These are phyloP conservation scores for Yponomeuta malinellus DNA, from an alignment of 2,888 invertebrate species.

Conservation along the genomic window DNA sequence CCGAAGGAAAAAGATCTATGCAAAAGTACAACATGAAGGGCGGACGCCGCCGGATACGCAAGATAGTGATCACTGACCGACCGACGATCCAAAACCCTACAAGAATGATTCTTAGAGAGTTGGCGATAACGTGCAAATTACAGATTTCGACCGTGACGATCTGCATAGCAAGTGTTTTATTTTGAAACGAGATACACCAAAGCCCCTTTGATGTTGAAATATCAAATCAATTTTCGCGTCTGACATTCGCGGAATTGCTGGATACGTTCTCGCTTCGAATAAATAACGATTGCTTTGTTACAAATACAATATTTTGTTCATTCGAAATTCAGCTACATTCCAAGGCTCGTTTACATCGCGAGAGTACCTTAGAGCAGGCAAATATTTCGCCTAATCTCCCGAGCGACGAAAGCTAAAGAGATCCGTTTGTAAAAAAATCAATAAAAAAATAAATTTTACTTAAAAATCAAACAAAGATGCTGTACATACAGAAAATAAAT, in stretches of 20 bases:
- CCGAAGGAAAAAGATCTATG: neutral
- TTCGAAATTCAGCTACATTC: neutral
- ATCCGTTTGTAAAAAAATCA: too few relatives aligned
- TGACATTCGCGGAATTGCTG: slow-evolving; percentile 37
- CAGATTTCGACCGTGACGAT: neutral
- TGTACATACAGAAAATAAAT: too few relatives aligned
- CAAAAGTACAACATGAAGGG: neutral
- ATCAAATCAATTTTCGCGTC: slow-evolving; percentile 34
- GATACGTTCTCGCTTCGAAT: neutral
- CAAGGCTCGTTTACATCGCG: neutral
- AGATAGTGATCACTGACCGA: neutral
- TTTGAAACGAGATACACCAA: slow-evolving; percentile 47
- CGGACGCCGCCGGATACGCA: neutral
- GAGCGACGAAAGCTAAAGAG: too few relatives aligned
- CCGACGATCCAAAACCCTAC: neutral
- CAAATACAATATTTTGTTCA: neutral
- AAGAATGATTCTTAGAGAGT: neutral
- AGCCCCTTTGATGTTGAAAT: slow-evolving; percentile 46
- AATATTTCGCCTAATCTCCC: neutral
- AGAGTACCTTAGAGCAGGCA: neutral
- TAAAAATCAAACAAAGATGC: too few relatives aligned
- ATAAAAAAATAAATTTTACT: too few relatives aligned
- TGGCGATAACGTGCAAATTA: neutral
- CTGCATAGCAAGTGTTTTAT: slow-evolving; percentile 35
- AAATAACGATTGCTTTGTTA: neutral